A percentile compares a stretch with the other conserved stretches of the same genome.
These are phyloP conservation scores for Callimorpha dominula DNA, from an alignment of 2,888 invertebrate species.

Conservation along the genomic window DNA sequence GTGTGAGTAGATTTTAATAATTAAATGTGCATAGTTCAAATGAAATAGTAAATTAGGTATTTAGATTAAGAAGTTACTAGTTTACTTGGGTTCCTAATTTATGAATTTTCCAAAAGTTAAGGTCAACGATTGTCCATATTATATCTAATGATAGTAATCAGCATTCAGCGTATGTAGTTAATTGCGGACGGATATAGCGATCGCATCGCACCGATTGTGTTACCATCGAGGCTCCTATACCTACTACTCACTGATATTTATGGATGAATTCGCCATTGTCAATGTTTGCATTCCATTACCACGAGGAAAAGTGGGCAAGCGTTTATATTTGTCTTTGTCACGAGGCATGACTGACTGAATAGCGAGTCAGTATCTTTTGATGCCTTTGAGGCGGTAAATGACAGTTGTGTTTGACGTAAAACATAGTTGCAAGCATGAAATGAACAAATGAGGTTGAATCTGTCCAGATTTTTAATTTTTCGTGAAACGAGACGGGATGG, in stretches of 20 bases:
- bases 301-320: conserved; percentile 56
- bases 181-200: conserved; percentile 55
- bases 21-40: too few relatives aligned
- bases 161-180: conserved; percentile 61
- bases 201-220: conserved; percentile 43
- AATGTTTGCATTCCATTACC: conserved; percentile 66
- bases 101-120: conserved; percentile 30
- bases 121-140: conserved; percentile 52
- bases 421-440: conserved; percentile 20
- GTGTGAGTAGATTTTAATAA: too few relatives aligned
- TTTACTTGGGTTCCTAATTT: not conserved
- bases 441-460: conserved; percentile 47
- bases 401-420: not conserved
- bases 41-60: too few relatives aligned
- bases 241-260: conserved; percentile 57
- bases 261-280: conserved; percentile 61
- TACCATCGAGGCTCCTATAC: conserved; percentile 48
- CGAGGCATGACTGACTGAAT: conserved; percentile 22
- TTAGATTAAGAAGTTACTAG: too few relatives aligned
- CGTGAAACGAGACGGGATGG: conserved; percentile 40
- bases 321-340: conserved; percentile 46
- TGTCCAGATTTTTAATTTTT: conserved; percentile 50
- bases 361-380: conserved; percentile 15
- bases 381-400: not conserved
- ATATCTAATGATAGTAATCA: conserved; percentile 67